phyloP scores from a whole-genome alignment of 1,140 invertebrate species.

The Platorchestia sp. region DNA sequence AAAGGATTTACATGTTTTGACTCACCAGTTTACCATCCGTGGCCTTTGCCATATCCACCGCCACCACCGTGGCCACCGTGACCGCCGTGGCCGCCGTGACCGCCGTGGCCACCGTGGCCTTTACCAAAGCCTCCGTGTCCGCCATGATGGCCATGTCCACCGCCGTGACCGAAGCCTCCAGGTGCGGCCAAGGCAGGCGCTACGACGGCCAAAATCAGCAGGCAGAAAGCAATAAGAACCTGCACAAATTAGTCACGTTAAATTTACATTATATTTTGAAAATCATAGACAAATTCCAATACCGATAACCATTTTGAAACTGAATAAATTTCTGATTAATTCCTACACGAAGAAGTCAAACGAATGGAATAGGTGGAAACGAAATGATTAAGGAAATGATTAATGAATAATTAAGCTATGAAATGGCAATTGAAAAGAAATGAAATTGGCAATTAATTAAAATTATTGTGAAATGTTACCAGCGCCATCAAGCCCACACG shows the following conservation, averaged over 20 bases:
- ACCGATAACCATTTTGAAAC: no score
- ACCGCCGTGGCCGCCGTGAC: neutral
- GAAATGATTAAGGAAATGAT: no score
- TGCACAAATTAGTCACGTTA: neutral
- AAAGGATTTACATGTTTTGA: neutral
- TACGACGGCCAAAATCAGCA: slow-evolving; percentile 16
- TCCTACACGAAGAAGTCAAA: no score
- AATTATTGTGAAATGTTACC: no score
- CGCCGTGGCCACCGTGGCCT: neutral
- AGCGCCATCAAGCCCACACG: no score
- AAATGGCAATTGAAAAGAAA: no score
- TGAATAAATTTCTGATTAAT: no score
- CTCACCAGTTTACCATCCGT: neutral
- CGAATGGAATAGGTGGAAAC: no score
- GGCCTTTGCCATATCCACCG: neutral
- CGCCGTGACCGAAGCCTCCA: slow-evolving; percentile 7
- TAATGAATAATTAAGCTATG: no score
- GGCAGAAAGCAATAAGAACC: neutral
- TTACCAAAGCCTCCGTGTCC: neutral
- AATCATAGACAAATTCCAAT: no score
- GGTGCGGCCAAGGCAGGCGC: neutral
- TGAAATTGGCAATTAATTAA: no score
- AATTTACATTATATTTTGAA: no score
- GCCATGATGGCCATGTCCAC: slow-evolving; percentile 10
- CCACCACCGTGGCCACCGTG: neutral